Evolutionary conservation across 1,140 invertebrate species (phyloP), one percentile per base, ranked within the genome.

Genomic region (Megalopta genalis): DNA sequence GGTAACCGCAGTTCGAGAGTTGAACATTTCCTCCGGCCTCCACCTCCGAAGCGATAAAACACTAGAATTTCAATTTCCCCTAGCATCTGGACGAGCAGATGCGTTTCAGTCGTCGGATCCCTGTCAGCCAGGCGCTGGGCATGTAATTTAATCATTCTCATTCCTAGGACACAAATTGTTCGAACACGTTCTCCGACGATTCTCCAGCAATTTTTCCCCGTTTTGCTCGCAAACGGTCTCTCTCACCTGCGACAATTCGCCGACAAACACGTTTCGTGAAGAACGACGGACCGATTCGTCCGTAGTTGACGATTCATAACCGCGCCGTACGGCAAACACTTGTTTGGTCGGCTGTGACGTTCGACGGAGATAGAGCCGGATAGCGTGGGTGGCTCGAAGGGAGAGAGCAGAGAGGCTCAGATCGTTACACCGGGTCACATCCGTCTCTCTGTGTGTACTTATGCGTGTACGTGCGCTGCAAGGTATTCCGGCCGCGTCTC

Each of bases 401-500:
- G 54, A 6, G 18, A 32, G 16, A 25, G 32, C 1, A 23, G 25
- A 46, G 49, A 57, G 52, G 14, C 57, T 32, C 25, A 57, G 60
- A 65, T 67, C 52, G 70, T 74, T 74, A 77, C 67, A 77, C 54
- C 27, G 54, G 64, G 70, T 73, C 39, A 49, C 77, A 79, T 74
- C 52, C 70, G 70, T 65, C 37, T 73, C 49, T 52, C 46, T 14
- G 14, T 49, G 75, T 66, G 63, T 32, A 72, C 70, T 72, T 79
- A 79, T 37, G 60, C 62, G 37, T 64, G 77, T 84, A 81, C 65
- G 73, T 81, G 73, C 52, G 76, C 63, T 60, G 27, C 14, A 37
- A 69, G 74, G 66, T 84, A 86, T 87, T 84, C 85, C 68, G 54
- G 37, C 9, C 71, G 78, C 85, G 85, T 81, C 80, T 86, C 83